Evolutionary conservation across 2,888 invertebrate species (phyloP).

Genomic region (Anoplius nigerrimus): DNA sequence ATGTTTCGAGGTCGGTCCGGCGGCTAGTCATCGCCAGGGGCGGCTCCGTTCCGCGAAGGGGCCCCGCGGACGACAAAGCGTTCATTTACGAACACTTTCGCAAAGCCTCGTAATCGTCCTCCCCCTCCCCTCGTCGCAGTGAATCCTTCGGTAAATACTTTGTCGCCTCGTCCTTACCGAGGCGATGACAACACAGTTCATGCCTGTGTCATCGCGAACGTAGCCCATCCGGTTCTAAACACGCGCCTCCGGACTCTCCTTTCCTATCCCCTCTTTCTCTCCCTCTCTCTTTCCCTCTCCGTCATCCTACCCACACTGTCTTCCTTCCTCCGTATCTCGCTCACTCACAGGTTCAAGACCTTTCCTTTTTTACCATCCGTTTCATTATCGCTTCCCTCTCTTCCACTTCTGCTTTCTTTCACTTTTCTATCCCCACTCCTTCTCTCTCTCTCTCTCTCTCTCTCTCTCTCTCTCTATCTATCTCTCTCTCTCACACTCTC

Average conservation of each 20-base stretch:
- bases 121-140: too few species aligned
- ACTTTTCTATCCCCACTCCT: background rate
- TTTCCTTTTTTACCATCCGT: background rate
- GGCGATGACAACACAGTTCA: conserved; percentile 8
- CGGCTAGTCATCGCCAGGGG: conserved; percentile 32
- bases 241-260: conserved; percentile 14
- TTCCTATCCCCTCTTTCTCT: background rate
- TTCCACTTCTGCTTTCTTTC: background rate
- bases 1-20: conserved; percentile 45
- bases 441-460: background rate
- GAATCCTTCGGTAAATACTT: conserved; percentile 46
- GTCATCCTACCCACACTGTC: background rate
- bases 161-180: conserved; percentile 36
- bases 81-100: conserved; percentile 41
- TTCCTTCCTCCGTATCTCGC: background rate
- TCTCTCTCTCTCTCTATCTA: background rate
- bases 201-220: conserved; percentile 30
- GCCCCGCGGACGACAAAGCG: conserved; percentile 27
- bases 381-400: background rate
- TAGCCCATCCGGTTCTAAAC: conserved; percentile 38
- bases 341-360: background rate
- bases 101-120: conserved; percentile 42
- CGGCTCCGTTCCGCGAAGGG: conserved; percentile 32
- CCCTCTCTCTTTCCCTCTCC: background rate
- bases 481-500: too few species aligned